Evolutionary conservation across 2,888 invertebrate genomes (phyloP).

Genomic region (Xestia ashworthii): DNA sequence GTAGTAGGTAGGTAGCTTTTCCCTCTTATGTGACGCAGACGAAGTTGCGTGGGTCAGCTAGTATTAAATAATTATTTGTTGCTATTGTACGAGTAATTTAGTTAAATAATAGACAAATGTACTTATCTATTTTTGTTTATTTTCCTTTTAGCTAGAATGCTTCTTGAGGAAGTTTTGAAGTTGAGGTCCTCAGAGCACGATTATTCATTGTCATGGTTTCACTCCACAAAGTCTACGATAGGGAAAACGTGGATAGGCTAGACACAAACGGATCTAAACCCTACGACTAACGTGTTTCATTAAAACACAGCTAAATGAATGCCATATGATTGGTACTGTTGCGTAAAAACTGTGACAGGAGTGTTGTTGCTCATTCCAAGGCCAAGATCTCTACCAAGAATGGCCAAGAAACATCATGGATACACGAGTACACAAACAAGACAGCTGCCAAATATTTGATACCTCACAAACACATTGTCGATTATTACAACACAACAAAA

Average conservation of each 20-base stretch:
- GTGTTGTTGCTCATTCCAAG: neutral
- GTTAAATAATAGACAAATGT: neutral
- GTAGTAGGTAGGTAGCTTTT: too few species aligned
- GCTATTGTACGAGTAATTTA: neutral
- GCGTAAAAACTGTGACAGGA: neutral
- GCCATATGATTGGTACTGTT: too few species aligned
- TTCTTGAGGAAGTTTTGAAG: neutral
- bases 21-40: too few species aligned
- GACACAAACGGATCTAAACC: neutral
- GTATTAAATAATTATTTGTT: neutral
- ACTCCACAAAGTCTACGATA: too few species aligned
- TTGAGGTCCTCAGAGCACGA: neutral
- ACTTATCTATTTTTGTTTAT: too few species aligned
- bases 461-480: neutral
- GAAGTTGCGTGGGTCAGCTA: too few species aligned
- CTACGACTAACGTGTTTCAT: too few species aligned
- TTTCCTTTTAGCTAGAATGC: neutral
- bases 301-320: too few species aligned
- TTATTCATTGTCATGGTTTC: neutral
- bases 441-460: constrained; percentile 32
- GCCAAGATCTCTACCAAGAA: too few species aligned
- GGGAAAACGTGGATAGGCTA: neutral
- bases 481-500: constrained; percentile 4
- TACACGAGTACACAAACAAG: neutral
- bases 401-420: neutral